These are phyloP conservation scores for Coleophora deauratella DNA, from an alignment of 2,888 invertebrate genomes.

Conservation along the genomic window DNA sequence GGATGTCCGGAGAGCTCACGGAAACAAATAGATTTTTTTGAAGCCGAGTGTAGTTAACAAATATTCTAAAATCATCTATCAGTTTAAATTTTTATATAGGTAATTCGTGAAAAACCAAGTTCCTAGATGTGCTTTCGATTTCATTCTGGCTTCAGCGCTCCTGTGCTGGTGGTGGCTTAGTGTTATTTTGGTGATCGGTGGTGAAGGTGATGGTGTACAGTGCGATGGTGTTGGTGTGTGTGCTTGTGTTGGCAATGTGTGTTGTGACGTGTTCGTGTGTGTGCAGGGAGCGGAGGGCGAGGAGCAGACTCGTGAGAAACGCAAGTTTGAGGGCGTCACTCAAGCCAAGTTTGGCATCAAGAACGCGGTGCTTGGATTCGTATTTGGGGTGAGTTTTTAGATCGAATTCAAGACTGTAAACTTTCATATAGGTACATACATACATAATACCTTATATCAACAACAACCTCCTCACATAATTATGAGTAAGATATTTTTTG, in stretches of 20 bases:
- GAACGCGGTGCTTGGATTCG: constrained; percentile 86
- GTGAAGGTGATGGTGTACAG: constrained; percentile 2
- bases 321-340: constrained; percentile 79
- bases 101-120: not conserved
- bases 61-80: no score
- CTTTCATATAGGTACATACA: no score
- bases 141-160: constrained; percentile 7
- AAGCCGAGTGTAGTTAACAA: not conserved
- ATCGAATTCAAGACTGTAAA: not conserved
- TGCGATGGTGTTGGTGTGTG: constrained; percentile 12
- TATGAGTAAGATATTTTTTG: no score
- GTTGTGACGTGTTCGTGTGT: constrained; percentile 36
- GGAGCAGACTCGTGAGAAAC: constrained; percentile 78
- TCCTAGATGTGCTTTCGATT: not conserved
- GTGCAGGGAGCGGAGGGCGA: constrained; percentile 47
- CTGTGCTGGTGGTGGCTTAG: constrained; percentile 14
- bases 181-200: no score
- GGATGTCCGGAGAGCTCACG: no score
- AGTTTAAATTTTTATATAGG: not conserved
- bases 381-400: constrained; percentile 82
- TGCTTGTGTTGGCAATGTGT: constrained; percentile 16
- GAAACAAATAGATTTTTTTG: no score
- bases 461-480: no score
- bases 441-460: no score
- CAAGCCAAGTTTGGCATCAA: constrained; percentile 81